Conservation (phyloP, 2,113 vertebrate genomes). For the Piaya cayana region DNA sequence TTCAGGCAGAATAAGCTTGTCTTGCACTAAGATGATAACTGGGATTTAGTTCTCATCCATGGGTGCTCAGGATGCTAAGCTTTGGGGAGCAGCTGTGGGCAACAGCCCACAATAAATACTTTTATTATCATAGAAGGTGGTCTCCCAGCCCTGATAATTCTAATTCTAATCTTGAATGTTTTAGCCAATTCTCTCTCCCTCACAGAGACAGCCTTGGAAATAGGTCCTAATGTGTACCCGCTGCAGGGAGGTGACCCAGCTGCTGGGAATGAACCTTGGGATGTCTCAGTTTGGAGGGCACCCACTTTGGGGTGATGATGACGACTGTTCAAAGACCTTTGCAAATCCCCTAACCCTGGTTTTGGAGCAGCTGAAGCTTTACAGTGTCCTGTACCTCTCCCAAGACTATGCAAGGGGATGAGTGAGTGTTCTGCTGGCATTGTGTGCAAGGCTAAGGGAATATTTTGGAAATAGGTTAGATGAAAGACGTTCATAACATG, state of each 20-base stretch:
- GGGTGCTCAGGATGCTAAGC: fast-evolving
- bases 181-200: neutral
- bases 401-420: fast-evolving
- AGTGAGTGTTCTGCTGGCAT: neutral
- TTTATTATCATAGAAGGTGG: neutral
- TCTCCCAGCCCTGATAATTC: neutral
- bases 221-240: fast-evolving
- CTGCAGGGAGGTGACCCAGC: neutral
- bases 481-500: neutral
- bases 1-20: neutral
- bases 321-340: neutral
- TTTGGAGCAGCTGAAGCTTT: neutral
- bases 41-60: neutral
- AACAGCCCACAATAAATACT: neutral
- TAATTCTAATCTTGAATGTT: neutral
- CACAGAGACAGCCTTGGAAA: neutral
- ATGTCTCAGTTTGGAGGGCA: neutral
- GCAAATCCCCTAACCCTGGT: neutral
- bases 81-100: neutral
- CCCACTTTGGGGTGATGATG: neutral
- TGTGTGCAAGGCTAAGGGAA: neutral
- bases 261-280: neutral
- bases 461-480: slow-evolving; percentile 32
- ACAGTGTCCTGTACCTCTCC: neutral
- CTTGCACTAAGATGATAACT: neutral